Evolutionary conservation across 2,888 invertebrate genomes (phyloP).

Genomic region (Iselma pallidipennis): DNA sequence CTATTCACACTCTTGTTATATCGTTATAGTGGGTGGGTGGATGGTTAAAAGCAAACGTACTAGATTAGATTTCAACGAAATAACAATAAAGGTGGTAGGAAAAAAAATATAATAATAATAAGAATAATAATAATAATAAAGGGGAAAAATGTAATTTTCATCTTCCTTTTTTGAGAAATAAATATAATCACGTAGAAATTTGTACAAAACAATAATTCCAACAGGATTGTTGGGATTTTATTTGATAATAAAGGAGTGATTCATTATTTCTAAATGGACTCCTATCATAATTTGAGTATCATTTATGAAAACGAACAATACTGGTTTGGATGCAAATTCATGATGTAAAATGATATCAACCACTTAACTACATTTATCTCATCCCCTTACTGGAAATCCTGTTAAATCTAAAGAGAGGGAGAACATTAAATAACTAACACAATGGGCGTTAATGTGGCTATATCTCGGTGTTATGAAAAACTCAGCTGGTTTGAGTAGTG

Average conservation of each 20-base stretch:
- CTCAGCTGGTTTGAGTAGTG: conserved; percentile 53
- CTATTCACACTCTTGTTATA: conserved; percentile 49
- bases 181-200: no score
- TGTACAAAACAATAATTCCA: not conserved
- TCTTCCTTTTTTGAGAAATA: no score
- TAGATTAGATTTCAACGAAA: not conserved
- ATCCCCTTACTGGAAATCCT: conserved; percentile 41
- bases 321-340: conserved; percentile 48
- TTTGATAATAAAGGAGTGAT: conserved; percentile 10
- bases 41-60: conserved; percentile 33
- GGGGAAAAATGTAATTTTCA: no score
- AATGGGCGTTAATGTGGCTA: conserved; percentile 56
- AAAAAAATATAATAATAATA: no score
- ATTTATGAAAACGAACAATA: conserved; percentile 47
- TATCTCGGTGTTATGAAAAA: conserved; percentile 51
- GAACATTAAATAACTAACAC: conserved; percentile 54
- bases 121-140: no score
- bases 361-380: conserved; percentile 54
- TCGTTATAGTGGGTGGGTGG: conserved; percentile 22
- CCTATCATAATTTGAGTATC: conserved; percentile 37
- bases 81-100: not conserved
- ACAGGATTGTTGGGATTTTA: conserved; percentile 8
- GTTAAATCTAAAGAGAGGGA: conserved; percentile 46
- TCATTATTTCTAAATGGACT: conserved; percentile 16
- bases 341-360: conserved; percentile 54